These are phyloP conservation scores for Hanleya hanleyi DNA, from an alignment of 2,888 invertebrate genomes.

Conservation along the genomic window DNA sequence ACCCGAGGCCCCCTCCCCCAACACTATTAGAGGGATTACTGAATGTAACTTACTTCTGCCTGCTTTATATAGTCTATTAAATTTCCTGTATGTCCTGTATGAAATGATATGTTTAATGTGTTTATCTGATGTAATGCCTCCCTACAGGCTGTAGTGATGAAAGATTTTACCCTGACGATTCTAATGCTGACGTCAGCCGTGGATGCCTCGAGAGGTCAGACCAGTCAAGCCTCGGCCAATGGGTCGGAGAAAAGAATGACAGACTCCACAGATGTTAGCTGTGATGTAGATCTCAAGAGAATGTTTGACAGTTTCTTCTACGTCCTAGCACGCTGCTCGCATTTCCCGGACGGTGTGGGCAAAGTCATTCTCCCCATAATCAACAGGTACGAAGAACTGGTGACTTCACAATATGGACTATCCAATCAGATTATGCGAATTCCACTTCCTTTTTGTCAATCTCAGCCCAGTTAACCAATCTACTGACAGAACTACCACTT, in stretches of 20 bases:
- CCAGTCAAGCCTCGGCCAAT: not conserved
- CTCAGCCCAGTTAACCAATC: too few species aligned
- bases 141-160: slow-evolving; percentile 67
- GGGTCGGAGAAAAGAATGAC: not conserved
- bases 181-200: slow-evolving; percentile 54
- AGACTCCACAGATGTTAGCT: too few species aligned
- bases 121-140: not conserved
- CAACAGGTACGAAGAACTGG: slow-evolving; percentile 64
- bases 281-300: not conserved
- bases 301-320: slow-evolving; percentile 27
- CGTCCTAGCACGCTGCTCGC: slow-evolving; percentile 45
- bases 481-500: too few species aligned
- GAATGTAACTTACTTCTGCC: too few species aligned
- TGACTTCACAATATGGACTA: too few species aligned
- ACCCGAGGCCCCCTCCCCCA: too few species aligned
- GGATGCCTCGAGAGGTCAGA: not conserved
- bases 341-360: slow-evolving; percentile 60
- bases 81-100: too few species aligned
- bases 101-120: not conserved
- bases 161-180: slow-evolving; percentile 67
- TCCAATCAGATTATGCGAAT: too few species aligned
- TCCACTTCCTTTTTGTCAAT: too few species aligned
- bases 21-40: too few species aligned
- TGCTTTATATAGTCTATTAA: too few species aligned
- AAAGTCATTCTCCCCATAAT: slow-evolving; percentile 66